Percentiles rank a stretch among this genome's conserved stretches.
These are phyloP conservation scores for Sebastes alutus DNA, from an alignment of 2,797 vertebrate genomes.

Conservation along the genomic window DNA sequence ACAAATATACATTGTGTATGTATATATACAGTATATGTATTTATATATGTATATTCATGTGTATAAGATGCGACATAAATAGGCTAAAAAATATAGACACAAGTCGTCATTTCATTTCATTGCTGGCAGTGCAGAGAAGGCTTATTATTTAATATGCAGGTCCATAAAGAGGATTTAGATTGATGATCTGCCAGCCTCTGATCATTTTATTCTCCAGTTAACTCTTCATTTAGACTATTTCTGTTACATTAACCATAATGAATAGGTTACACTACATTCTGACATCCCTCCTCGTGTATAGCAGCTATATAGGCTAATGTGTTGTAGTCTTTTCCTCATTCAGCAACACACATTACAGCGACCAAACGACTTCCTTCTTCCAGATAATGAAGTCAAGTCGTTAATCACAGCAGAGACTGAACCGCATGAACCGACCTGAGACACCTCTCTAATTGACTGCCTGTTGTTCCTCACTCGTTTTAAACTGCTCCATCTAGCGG, in stretches of 20 bases:
- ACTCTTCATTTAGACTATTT: background rate
- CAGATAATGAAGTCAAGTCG: slow-evolving; percentile 43
- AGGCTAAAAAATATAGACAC: too few species aligned
- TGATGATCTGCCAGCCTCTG: background rate
- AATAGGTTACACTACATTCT: background rate
- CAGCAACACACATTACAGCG: slow-evolving; percentile 9
- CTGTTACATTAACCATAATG: background rate
- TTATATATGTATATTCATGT: too few species aligned
- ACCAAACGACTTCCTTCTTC: slow-evolving; percentile 28
- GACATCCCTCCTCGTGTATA: background rate
- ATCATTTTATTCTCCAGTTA: background rate
- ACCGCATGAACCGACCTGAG: slow-evolving; percentile 27
- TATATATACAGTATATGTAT: too few species aligned
- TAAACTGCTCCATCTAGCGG: slow-evolving; percentile 69
- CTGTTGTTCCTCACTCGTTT: slow-evolving; percentile 16
- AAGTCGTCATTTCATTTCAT: background rate
- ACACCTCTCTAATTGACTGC: slow-evolving; percentile 43
- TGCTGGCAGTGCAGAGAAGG: background rate
- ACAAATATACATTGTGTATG: too few species aligned
- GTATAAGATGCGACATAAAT: too few species aligned
- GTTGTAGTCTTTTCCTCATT: slow-evolving; percentile 1
- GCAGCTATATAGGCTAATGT: background rate
- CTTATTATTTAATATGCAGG: background rate
- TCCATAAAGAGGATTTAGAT: background rate
- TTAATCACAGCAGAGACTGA: slow-evolving; percentile 34